A percentile compares a stretch with the other conserved stretches of the same genome.
These are phyloP conservation scores for Pammene aurita DNA, from an alignment of 2,888 invertebrate genomes.

Conservation along the genomic window DNA sequence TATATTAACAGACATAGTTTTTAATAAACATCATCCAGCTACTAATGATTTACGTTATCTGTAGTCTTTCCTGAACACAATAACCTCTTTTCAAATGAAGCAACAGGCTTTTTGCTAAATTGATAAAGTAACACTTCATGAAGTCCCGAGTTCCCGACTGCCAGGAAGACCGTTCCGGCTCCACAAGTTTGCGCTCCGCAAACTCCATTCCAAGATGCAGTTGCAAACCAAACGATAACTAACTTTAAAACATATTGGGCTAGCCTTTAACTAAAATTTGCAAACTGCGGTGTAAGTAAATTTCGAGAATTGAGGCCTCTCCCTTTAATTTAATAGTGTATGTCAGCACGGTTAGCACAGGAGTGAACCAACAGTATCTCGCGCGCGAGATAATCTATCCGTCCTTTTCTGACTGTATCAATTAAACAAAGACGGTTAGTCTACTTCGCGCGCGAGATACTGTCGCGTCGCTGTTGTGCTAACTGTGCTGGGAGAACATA, in stretches of 20 bases:
- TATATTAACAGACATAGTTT: no score
- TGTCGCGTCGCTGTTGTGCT: no score
- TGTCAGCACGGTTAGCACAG: no score
- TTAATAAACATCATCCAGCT: no score
- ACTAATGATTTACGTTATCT: no score
- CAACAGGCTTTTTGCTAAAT: slow-evolving; percentile 9
- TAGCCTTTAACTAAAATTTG: slow-evolving; percentile 9
- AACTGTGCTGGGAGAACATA: no score
- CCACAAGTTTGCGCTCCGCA: slow-evolving; percentile 6
- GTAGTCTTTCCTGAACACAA: neutral
- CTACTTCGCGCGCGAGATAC: no score
- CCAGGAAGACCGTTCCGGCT: neutral
- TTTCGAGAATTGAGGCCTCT: neutral
- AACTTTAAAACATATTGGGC: slow-evolving; percentile 6
- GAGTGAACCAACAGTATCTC: no score
- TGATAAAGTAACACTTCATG: neutral
- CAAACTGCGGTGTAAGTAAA: slow-evolving; percentile 8
- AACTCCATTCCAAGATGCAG: slow-evolving; percentile 4
- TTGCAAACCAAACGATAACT: slow-evolving; percentile 9
- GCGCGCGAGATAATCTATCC: no score
- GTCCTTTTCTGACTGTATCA: no score
- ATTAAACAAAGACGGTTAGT: no score
- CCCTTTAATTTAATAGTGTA: no score
- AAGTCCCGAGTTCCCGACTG: neutral
- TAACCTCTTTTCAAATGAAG: neutral